Base-by-base conservation (phyloP, 2,113 vertebrate species). In the Coptodon rendalli region DNA sequence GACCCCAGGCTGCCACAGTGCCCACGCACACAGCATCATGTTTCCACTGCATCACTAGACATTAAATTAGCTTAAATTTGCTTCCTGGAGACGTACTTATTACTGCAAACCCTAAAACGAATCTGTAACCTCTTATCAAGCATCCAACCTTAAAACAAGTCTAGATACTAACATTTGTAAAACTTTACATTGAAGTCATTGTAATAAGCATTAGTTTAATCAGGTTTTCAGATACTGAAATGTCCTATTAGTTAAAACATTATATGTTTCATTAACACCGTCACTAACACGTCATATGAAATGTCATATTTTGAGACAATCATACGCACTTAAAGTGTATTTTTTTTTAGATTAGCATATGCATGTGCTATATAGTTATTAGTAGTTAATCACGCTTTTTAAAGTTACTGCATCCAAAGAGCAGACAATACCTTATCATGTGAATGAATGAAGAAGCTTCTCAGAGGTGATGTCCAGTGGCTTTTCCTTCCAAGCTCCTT, bases 1-100 rank as follows among this genome's bases (percentile, higher is more conserved):
- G 82, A 80, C 91, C 90, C 40, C 76, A 68, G 85, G 89, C 90
- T 86, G 27, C 59, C 59, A 79, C 45, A 31, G 14, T 52, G 45
- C 45, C 5, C 61, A 45, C 34, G 45, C 83, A 82, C 52, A 81
- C 50, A 31, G 9, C 48, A 54, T 52, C 68, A 31, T 34, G n/a
- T 48, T 59, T 50, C 59, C 76, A 59, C 38, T 45, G 29, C 43
- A 27, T 81, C 82, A 88, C 52, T 61, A 57, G 5, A 48, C 80
- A 66, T 82, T 59, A 68, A 54, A 40, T 43, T 78, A 1, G 40
- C 22, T 85, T 82, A 34, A 50, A 82, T 63, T 36, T 68, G 6
- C 78, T n/a, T 34, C 43, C 53, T 53, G 17, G 16, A 80, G 71
- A 56, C 12, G 1, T 61, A 59, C 56, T 54, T n/a, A 78, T 78